These are phyloP conservation scores for Halocynthia aurantium DNA, from an alignment of 23 tunicate genomes.

Conservation along the genomic window DNA sequence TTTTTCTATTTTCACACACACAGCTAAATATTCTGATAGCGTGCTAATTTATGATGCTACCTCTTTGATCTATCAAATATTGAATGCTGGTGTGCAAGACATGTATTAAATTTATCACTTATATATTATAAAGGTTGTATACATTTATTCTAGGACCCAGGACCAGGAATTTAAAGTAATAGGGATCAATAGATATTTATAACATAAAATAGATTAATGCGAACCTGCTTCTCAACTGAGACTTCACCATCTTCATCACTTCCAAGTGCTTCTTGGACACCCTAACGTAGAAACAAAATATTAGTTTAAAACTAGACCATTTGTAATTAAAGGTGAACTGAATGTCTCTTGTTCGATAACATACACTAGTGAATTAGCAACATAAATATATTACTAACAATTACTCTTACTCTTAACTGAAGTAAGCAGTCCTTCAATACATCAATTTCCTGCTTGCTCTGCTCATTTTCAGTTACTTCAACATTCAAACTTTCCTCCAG, in stretches of 20 bases:
- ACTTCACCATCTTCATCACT: conserved; percentile 67
- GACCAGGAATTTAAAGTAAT: too few relatives aligned
- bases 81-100: too few relatives aligned
- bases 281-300: conserved; percentile 25
- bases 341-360: background rate
- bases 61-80: too few relatives aligned
- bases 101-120: too few relatives aligned
- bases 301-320: too few relatives aligned
- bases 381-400: background rate
- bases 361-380: background rate
- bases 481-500: conserved; percentile 23
- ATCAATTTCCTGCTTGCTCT: conserved; percentile 52
- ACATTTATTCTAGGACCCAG: too few relatives aligned
- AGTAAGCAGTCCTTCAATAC: conserved; percentile 76
- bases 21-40: too few relatives aligned
- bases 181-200: background rate
- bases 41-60: too few relatives aligned
- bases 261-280: conserved; percentile 46
- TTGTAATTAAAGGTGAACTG: background rate
- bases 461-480: conserved; percentile 28
- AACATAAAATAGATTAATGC: background rate
- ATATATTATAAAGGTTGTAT: too few relatives aligned
- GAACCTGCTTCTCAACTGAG: conserved; percentile 56
- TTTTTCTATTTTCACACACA: too few relatives aligned
- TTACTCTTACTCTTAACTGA: conserved; percentile 51